Percentiles rank a stretch among this genome's conserved stretches.
Evolutionary conservation across 2,113 vertebrate genomes (phyloP).

Genomic region (Psittacula cyanocephala): DNA sequence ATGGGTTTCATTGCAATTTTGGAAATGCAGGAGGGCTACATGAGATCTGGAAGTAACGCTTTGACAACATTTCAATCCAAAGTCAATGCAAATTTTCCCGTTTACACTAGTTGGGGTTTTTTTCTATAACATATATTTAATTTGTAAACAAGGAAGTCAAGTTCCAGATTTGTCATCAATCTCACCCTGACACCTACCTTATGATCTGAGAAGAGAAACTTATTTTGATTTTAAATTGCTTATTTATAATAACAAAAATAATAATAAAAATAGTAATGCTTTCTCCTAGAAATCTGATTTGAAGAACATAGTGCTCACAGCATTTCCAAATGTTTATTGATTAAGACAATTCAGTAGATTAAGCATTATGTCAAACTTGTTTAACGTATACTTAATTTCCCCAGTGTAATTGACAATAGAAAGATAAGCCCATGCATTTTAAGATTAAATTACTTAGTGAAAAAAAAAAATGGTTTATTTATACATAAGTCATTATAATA

Average conservation of each 20-base stretch:
- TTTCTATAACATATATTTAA: neutral
- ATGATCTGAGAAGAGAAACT: neutral
- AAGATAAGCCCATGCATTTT: neutral
- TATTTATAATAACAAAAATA: neutral
- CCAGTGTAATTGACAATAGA: neutral
- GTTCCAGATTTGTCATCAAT: neutral
- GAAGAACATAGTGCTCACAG: neutral
- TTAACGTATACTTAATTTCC: neutral
- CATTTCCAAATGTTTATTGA: neutral
- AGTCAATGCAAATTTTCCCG: neutral
- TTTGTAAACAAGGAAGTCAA: neutral
- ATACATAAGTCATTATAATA: neutral
- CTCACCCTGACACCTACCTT: neutral
- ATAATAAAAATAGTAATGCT: fast-evolving
- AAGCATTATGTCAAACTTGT: neutral
- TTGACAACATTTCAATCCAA: neutral
- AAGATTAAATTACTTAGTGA: neutral
- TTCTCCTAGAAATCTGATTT: neutral
- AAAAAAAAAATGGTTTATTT: neutral
- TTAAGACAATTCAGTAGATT: neutral
- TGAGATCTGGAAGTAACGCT: neutral
- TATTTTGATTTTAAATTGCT: neutral
- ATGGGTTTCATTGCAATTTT: neutral
- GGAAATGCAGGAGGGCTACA: neutral
- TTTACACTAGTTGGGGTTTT: fast-evolving